A percentile compares a stretch with the other conserved stretches of the same genome.
Evolutionary conservation across 1,140 invertebrate genomes (phyloP).

Genomic region (Grapholita molesta): DNA sequence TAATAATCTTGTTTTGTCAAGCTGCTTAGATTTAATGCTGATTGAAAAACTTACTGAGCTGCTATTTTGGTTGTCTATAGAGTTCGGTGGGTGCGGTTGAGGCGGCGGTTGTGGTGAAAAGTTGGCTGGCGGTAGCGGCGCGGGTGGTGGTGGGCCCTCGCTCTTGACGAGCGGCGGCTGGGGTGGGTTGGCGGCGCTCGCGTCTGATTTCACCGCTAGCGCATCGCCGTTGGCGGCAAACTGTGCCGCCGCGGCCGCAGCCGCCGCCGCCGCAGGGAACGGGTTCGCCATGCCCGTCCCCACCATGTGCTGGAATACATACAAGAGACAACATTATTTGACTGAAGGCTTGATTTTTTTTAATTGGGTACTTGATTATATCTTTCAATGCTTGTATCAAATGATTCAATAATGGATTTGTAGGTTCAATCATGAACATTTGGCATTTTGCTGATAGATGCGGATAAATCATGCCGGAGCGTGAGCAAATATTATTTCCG

Average conservation of each 20-base stretch:
- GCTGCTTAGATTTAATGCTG: no score
- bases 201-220: conserved; percentile 79
- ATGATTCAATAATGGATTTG: no score
- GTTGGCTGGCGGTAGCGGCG: conserved; percentile 63
- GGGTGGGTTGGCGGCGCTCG: conserved; percentile 63
- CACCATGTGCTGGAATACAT: conserved; percentile 93
- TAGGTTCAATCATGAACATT: no score
- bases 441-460: not conserved
- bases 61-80: conserved; percentile 75
- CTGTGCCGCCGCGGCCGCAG: conserved; percentile 82
- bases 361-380: no score
- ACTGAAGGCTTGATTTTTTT: not conserved
- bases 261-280: conserved; percentile 87
- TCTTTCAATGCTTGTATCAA: no score
- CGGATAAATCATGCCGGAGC: not conserved
- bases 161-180: conserved; percentile 70
- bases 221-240: conserved; percentile 85
- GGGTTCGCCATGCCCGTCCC: conserved; percentile 93
- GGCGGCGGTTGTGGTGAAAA: conserved; percentile 71
- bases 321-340: conserved; percentile 35
- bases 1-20: no score
- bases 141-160: conserved; percentile 68
- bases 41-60: conserved; percentile 67
- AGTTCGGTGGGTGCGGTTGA: conserved; percentile 64
- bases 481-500: no score